A percentile compares a stretch with the other conserved stretches of the same genome.
Evolutionary conservation across 2,113 vertebrate species (phyloP).

Genomic region (Serinus canaria): DNA sequence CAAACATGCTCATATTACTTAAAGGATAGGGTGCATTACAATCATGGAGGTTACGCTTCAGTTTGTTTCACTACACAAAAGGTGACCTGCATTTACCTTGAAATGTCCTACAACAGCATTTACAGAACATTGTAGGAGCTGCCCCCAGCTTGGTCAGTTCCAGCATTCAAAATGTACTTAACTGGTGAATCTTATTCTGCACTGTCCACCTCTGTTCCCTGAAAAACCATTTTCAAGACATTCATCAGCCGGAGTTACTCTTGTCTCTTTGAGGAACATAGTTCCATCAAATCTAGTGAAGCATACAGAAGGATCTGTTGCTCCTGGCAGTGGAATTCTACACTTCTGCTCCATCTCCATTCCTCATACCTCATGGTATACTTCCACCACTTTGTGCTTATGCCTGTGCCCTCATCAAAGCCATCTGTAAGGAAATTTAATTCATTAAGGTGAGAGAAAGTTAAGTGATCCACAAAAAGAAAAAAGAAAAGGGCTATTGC

Average conservation of each 20-base stretch:
- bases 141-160: not conserved
- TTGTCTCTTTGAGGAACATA: not conserved
- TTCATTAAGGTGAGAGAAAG: not conserved
- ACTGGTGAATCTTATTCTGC: not conserved
- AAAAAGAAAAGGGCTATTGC: not conserved
- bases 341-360: not conserved
- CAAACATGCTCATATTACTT: not conserved
- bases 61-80: not conserved
- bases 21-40: not conserved
- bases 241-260: not conserved
- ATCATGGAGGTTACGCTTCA: not conserved
- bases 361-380: not conserved
- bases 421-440: not conserved
- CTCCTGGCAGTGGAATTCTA: not conserved
- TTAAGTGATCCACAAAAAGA: not conserved
- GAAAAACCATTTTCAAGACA: not conserved
- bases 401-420: not conserved
- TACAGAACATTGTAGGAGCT: not conserved
- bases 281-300: not conserved
- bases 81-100: not conserved
- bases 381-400: not conserved
- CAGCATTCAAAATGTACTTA: not conserved
- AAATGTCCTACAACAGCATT: not conserved
- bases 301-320: not conserved
- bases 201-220: not conserved